Evolutionary conservation across 2,888 invertebrate species (phyloP).

Genomic region (Nomada flava): DNA sequence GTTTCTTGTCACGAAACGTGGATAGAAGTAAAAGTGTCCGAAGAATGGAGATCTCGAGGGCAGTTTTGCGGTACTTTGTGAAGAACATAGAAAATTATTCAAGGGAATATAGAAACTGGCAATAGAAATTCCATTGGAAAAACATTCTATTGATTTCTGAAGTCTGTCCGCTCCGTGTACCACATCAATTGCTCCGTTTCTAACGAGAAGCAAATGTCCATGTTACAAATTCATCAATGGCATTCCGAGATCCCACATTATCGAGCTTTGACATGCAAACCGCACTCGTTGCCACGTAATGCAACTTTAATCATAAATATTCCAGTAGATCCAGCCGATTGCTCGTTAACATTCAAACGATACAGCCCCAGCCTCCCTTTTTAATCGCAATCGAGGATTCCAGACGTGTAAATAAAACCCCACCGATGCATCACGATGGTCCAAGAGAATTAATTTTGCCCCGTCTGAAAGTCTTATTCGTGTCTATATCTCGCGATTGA

Average conservation of each 20-base stretch:
- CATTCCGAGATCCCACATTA: neutral
- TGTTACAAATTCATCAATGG: conserved; percentile 29
- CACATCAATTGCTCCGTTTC: neutral
- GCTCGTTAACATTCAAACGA: conserved; percentile 14
- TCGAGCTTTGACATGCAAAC: conserved; percentile 13
- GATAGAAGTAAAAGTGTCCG: no score
- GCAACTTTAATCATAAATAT: conserved; percentile 1
- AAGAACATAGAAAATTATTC: no score
- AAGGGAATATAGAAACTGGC: no score
- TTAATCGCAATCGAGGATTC: neutral
- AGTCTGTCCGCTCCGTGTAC: neutral
- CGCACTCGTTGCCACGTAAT: neutral
- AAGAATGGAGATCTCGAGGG: no score
- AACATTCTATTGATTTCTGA: neutral
- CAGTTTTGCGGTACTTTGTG: no score
- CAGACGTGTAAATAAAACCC: conserved; percentile 8
- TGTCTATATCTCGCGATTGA: no score
- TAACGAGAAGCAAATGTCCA: conserved; percentile 16
- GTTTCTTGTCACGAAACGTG: no score
- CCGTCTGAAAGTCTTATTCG: no score
- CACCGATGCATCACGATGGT: neutral
- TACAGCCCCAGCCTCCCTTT: neutral
- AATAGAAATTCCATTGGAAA: neutral
- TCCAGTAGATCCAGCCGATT: neutral
- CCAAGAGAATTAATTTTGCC: no score